phyloP scores from a whole-genome alignment of 2,113 vertebrate species.

The Phocoena sinus region DNA sequence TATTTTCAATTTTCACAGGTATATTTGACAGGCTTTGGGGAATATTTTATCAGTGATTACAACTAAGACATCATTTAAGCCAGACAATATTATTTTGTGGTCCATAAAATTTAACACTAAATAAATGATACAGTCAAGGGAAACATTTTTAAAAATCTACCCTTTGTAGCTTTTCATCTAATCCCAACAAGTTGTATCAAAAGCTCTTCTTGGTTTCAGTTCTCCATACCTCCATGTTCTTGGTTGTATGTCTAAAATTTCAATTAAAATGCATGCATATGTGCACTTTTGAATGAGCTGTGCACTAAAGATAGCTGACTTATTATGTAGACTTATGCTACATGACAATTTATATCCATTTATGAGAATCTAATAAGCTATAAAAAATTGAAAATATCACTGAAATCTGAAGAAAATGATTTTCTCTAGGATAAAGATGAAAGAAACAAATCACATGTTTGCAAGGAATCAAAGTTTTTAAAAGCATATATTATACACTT shows the following conservation, averaged over 20 bases:
- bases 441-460: background rate
- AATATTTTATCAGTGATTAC: background rate
- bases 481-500: background rate
- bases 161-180: background rate
- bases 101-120: background rate
- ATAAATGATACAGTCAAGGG: background rate
- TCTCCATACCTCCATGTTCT: background rate
- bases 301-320: background rate
- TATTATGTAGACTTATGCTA: background rate
- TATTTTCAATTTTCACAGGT: background rate
- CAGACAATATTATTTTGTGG: background rate
- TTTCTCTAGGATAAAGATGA: background rate
- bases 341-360: background rate
- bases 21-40: background rate
- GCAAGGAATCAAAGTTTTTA: background rate
- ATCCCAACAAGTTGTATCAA: background rate
- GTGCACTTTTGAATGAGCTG: background rate
- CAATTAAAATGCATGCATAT: background rate
- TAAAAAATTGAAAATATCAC: background rate
- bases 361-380: background rate
- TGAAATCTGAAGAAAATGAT: background rate
- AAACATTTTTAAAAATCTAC: background rate
- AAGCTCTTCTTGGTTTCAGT: background rate
- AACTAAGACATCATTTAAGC: background rate
- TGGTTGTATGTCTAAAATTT: background rate